Percentiles rank a stretch among this genome's conserved stretches.
These are phyloP conservation scores for Eugnorisma glareosa DNA, from an alignment of 2,888 invertebrate species.

Conservation along the genomic window DNA sequence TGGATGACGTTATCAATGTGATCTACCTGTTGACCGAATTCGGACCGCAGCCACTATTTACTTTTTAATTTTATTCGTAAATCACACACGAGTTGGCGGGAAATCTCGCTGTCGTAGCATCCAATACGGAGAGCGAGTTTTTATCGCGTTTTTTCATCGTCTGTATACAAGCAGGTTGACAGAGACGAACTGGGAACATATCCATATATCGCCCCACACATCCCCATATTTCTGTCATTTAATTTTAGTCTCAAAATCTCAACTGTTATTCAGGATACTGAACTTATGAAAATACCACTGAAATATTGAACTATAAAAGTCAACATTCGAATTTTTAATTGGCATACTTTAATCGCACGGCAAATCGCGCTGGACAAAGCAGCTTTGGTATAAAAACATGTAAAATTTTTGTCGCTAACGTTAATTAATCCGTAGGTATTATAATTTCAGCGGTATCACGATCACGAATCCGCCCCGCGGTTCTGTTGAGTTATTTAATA, in stretches of 20 bases:
- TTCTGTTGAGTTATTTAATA: slow-evolving; percentile 89
- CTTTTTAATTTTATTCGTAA: slow-evolving; percentile 67
- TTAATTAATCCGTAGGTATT: slow-evolving; percentile 87
- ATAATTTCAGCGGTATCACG: slow-evolving; percentile 86
- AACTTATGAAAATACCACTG: slow-evolving; percentile 41
- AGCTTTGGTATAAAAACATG: slow-evolving; percentile 75
- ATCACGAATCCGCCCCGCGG: slow-evolving; percentile 88
- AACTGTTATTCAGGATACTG: slow-evolving; percentile 25
- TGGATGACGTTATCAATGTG: slow-evolving; percentile 58
- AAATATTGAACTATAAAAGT: slow-evolving; percentile 59
- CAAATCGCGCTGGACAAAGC: slow-evolving; percentile 72
- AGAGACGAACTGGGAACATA: slow-evolving; percentile 77
- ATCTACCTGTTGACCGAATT: slow-evolving; percentile 74
- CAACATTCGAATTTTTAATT: slow-evolving; percentile 65
- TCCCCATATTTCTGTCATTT: slow-evolving; percentile 23
- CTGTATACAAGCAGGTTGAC: slow-evolving; percentile 79
- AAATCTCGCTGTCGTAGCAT: slow-evolving; percentile 77
- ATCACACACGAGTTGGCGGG: slow-evolving; percentile 81
- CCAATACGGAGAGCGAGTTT: slow-evolving; percentile 77
- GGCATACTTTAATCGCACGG: slow-evolving; percentile 71
- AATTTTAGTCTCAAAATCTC: slow-evolving; percentile 19
- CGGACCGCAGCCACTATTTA: slow-evolving; percentile 70
- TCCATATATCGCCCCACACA: slow-evolving; percentile 13
- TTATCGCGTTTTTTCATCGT: slow-evolving; percentile 81
- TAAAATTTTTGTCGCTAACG: slow-evolving; percentile 81